These are phyloP conservation scores for Apeltes quadracus DNA, from an alignment of 2,113 vertebrate species.

Conservation along the genomic window DNA sequence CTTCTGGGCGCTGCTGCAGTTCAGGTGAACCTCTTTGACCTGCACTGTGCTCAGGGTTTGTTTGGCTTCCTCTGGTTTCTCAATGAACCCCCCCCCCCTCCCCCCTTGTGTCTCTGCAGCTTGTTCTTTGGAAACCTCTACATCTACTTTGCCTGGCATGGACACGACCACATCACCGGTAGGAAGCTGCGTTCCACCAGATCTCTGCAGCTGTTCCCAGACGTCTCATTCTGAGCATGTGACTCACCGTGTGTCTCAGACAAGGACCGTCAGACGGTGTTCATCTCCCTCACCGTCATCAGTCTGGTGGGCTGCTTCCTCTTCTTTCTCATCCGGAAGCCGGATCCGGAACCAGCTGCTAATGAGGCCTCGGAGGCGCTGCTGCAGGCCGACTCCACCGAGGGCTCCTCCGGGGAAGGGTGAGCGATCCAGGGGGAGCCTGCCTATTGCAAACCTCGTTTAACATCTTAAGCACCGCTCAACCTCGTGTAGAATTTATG, in stretches of 20 bases:
- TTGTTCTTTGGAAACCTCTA: conserved; percentile 98
- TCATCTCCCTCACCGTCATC: conserved; percentile 94
- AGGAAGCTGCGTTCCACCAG: neutral
- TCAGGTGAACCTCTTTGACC: conserved; percentile 79
- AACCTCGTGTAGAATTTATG: no score
- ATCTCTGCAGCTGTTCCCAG: neutral
- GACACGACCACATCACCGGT: conserved; percentile 93
- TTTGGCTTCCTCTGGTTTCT: neutral
- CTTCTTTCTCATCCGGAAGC: conserved; percentile 93
- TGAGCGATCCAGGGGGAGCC: conserved; percentile 44
- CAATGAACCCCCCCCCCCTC: neutral
- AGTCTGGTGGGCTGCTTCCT: conserved; percentile 95
- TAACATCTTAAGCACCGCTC: no score
- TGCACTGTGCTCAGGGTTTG: neutral
- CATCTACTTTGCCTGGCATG: conserved; percentile 94
- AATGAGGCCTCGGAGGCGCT: conserved; percentile 62
- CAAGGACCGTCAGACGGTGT: conserved; percentile 92
- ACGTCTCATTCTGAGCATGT: conserved; percentile 11
- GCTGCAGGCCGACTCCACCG: conserved; percentile 59
- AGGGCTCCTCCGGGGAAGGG: conserved; percentile 47
- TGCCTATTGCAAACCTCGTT: neutral
- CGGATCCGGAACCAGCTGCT: conserved; percentile 70
- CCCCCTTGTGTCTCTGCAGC: conserved; percentile 74
- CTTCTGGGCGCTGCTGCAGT: conserved; percentile 97
- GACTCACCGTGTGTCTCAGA: conserved; percentile 79